These are phyloP conservation scores for Chlamydotis undulata DNA, from an alignment of 2,113 vertebrate genomes.

Conservation along the genomic window DNA sequence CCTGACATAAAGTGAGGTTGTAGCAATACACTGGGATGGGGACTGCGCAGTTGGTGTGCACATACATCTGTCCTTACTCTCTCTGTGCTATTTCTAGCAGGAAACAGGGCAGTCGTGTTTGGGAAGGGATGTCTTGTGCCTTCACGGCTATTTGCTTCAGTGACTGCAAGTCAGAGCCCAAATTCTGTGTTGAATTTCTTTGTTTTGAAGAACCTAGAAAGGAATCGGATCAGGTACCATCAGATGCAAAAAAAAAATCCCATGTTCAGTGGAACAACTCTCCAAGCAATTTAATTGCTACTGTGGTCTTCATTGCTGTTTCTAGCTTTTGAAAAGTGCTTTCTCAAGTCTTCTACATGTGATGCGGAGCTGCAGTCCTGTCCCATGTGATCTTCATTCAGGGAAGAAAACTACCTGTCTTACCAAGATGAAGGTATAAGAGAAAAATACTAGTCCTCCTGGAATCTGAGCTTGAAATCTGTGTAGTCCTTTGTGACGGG, in stretches of 20 bases:
- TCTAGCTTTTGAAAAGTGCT: neutral
- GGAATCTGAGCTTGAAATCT: neutral
- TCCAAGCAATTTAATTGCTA: neutral
- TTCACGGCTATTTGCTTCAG: neutral
- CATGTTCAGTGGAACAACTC: neutral
- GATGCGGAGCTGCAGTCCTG: neutral
- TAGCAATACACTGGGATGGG: fast-evolving
- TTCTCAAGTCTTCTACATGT: neutral
- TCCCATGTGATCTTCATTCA: neutral
- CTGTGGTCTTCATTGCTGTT: fast-evolving
- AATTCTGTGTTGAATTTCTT: neutral
- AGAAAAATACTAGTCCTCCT: neutral
- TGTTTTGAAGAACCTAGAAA: neutral
- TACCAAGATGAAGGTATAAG: neutral
- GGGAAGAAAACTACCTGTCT: neutral
- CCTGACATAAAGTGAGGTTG: fast-evolving
- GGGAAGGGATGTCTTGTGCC: neutral
- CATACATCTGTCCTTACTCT: neutral
- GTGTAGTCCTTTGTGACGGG: neutral
- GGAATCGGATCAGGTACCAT: neutral
- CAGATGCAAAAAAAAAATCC: neutral
- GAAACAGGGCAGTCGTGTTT: neutral
- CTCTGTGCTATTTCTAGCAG: neutral
- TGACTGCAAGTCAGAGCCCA: neutral
- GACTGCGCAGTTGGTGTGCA: fast-evolving